Base-by-base conservation (phyloP, 2,797 vertebrate species). In the Paguma larvata region DNA sequence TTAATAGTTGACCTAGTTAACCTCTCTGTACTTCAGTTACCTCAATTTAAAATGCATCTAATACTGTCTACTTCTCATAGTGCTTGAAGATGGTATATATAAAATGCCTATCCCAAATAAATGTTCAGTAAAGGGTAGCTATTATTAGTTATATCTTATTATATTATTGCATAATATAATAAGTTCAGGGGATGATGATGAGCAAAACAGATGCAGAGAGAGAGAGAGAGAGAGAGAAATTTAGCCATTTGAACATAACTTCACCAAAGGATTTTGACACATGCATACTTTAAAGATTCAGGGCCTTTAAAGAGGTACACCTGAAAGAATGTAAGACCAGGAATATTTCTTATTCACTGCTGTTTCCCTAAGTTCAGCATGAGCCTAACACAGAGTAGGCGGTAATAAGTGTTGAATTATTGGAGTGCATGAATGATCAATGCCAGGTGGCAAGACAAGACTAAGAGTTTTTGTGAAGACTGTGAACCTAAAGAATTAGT, bases 401-500 rank as follows among this genome's bases (percentile, higher is more conserved):
- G 65, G n/a, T 78, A 59, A 30, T 70, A 87, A 27, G 77, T 75
- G 70, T 38, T 93, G 83, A 73, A 38, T 65, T 94, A 80, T n/a
- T 93, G 14, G 15, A 65, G 73, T 90, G 30, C 72, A 51, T 72
- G 51, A 65, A 14, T 85, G 44, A 65, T 73, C n/a, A 84, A 1
- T 91, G 72, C 16, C 82, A 21, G 67, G 46, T 75, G 30, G 56
- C 38, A 16, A 91, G 34, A n/a, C 30, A 82, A 97, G 51, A 62
- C n/a, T 59, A n/a, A 72, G 23, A 80, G n/a, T 85, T 95, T 93
- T 84, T 80, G 30, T 72, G n/a, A 86, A 83, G 51, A 87, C 53
- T 84, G 11, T 75, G 78, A 15, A 88, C 44, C 27, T 89, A 41
- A 87, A 34, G 44, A 73, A 11, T 84, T 87, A 86, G 63, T 73